Conservation (phyloP, 2,888 invertebrate genomes). For the Mythimna impura region DNA sequence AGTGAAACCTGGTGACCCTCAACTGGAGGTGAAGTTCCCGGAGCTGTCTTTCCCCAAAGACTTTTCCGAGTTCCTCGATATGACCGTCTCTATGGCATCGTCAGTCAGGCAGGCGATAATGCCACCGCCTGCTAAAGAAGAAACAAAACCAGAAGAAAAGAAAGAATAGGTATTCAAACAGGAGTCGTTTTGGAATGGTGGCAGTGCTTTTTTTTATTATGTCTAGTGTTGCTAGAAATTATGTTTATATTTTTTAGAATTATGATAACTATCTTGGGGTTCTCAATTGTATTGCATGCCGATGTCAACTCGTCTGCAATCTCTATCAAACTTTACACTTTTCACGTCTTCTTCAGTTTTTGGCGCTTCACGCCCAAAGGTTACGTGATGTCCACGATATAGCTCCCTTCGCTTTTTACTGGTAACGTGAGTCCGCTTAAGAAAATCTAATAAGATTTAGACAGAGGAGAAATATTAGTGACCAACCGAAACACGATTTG, state of each 20-base stretch:
- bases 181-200: constrained; percentile 58
- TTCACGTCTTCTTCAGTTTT: no score
- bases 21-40: constrained; percentile 91
- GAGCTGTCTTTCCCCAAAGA: constrained; percentile 91
- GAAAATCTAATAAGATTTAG: neutral
- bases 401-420: no score
- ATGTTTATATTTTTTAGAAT: constrained; percentile 9
- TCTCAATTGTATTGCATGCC: neutral
- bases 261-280: neutral
- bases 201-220: constrained; percentile 42
- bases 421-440: no score
- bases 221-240: constrained; percentile 47
- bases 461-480: neutral
- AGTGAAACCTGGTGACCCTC: constrained; percentile 93
- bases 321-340: neutral
- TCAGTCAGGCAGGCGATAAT: constrained; percentile 85
- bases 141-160: constrained; percentile 76
- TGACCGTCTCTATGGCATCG: constrained; percentile 83
- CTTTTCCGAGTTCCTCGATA: constrained; percentile 89
- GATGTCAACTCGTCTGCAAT: neutral
- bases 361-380: neutral
- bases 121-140: constrained; percentile 85
- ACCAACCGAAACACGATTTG: no score
- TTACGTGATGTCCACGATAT: neutral
- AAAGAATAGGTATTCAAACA: constrained; percentile 83